Conservation (phyloP, 2,888 invertebrate species). For the Selenia dentaria region DNA sequence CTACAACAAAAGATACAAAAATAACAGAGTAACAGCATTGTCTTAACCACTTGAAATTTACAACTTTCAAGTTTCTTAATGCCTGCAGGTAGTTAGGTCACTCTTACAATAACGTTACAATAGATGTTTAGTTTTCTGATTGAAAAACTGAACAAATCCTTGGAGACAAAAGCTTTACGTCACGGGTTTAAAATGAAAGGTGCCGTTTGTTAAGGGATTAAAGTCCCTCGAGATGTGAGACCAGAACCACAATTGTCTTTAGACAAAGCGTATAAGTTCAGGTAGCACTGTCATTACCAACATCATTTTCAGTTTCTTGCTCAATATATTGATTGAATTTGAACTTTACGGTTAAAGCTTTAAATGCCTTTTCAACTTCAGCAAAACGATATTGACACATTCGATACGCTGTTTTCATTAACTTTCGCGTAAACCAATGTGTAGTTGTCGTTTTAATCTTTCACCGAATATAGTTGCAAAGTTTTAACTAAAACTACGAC, state of each 20-base stretch:
- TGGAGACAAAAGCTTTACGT: conserved; percentile 66
- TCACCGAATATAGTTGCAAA: conserved; percentile 39
- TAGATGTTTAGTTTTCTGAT: conserved; percentile 47
- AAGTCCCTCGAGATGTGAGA: conserved; percentile 56
- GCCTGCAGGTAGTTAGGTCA: conserved; percentile 41
- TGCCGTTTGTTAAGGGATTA: conserved; percentile 73
- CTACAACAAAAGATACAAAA: conserved; percentile 28
- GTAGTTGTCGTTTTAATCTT: conserved; percentile 41
- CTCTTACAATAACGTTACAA: conserved; percentile 42
- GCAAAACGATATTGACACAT: conserved; percentile 1
- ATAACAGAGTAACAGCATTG: conserved; percentile 33
- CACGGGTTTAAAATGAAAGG: conserved; percentile 72
- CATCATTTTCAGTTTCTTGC: conserved; percentile 35
- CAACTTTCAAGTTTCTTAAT: conserved; percentile 40
- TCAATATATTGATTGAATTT: conserved; percentile 27
- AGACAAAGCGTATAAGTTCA: conserved; percentile 69
- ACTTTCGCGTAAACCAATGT: conserved; percentile 52
- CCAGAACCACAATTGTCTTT: conserved; percentile 63
- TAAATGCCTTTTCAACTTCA: conserved; percentile 15
- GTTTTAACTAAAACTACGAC: too few relatives aligned
- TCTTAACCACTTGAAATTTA: conserved; percentile 47
- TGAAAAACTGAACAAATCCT: conserved; percentile 45
- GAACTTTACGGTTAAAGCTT: conserved; percentile 22
- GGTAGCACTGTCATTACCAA: conserved; percentile 65
- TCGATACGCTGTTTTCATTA: conserved; percentile 30